phyloP scores from a whole-genome alignment of 2,797 vertebrate genomes.

The Gymnopithys bicolor region DNA sequence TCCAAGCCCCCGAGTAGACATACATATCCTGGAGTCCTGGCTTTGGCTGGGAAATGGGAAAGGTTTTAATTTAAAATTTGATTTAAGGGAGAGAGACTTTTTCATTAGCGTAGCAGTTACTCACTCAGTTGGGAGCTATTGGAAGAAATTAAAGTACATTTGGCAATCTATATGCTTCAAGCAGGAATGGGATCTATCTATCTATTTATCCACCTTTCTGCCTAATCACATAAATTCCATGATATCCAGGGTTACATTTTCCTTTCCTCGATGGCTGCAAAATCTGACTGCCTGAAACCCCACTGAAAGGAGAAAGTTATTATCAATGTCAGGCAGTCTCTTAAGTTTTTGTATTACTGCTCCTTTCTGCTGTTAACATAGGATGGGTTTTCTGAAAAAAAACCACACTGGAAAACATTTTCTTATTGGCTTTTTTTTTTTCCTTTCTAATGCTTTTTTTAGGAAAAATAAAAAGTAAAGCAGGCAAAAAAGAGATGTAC shows the following conservation, averaged over 20 bases:
- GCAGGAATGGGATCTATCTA: constrained; percentile 63
- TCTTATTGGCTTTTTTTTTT: not conserved
- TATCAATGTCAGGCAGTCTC: not conserved
- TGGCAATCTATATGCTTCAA: constrained; percentile 74
- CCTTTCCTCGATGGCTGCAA: constrained; percentile 14
- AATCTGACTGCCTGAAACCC: constrained; percentile 18
- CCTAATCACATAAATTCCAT: constrained; percentile 62
- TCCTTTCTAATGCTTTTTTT: not conserved
- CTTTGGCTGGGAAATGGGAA: constrained; percentile 71
- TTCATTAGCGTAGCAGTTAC: constrained; percentile 71
- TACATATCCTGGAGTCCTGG: constrained; percentile 45
- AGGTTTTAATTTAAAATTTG: constrained; percentile 78
- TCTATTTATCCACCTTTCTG: constrained; percentile 70
- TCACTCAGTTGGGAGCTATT: constrained; percentile 74
- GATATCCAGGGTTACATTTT: constrained; percentile 26
- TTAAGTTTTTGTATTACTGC: not conserved
- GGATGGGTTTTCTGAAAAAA: not conserved
- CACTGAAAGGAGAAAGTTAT: not conserved
- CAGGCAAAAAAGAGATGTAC: not conserved
- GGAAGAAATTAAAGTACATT: constrained; percentile 77
- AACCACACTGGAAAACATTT: not conserved
- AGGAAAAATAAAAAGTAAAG: not conserved
- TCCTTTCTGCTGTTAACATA: not conserved
- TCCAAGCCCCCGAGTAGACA: constrained; percentile 5
- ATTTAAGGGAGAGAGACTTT: constrained; percentile 72